Percentiles rank a stretch among this genome's conserved stretches.
These are phyloP conservation scores for Laticauda colubrina DNA, from an alignment of 2,113 vertebrate genomes.

Conservation along the genomic window DNA sequence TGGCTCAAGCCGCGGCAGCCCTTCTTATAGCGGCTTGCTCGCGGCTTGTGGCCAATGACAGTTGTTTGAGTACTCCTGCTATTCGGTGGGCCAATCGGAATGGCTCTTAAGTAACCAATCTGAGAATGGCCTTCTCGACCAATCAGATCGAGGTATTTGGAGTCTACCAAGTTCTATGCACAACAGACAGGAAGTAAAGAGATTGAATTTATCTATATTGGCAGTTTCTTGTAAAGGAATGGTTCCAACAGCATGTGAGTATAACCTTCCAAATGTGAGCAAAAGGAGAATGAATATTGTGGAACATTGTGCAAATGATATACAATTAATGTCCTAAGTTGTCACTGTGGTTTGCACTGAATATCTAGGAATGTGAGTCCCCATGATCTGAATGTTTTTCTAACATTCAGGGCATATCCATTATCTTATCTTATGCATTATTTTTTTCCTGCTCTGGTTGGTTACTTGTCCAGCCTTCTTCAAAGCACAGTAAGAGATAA, in stretches of 20 bases:
- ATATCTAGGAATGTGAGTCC: not conserved
- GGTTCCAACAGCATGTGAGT: not conserved
- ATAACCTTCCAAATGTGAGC: not conserved
- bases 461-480: not conserved
- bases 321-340: not conserved
- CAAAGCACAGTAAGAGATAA: not conserved
- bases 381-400: not conserved
- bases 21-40: no score
- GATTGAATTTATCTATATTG: not conserved
- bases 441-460: not conserved
- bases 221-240: not conserved
- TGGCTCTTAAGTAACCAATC: no score
- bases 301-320: not conserved
- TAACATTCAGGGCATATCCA: not conserved
- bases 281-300: not conserved
- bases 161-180: no score
- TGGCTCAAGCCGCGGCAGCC: no score
- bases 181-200: constrained; percentile 4
- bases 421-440: not conserved
- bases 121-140: no score
- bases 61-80: no score
- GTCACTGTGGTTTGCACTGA: not conserved
- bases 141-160: no score
- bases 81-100: no score
- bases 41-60: no score